Evolutionary conservation across 2,797 vertebrate genomes (phyloP).

Genomic region (Fistularia commersonii): DNA sequence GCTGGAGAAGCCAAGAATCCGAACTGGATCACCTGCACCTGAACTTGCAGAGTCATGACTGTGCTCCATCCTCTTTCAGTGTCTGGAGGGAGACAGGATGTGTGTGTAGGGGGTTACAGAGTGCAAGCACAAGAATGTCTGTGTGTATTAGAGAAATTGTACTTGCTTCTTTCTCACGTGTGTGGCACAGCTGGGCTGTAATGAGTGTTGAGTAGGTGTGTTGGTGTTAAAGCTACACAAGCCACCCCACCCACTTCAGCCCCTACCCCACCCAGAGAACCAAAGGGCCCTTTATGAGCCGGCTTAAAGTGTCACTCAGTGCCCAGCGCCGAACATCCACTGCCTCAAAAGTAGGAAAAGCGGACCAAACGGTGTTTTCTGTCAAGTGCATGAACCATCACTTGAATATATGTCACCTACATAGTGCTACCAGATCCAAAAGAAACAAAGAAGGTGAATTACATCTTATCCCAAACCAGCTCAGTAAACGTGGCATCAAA

Average conservation of each 20-base stretch:
- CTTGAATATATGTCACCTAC: conserved; percentile 12
- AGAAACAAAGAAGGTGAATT: conserved; percentile 22
- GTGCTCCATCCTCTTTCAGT: conserved; percentile 9
- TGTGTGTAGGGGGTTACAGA: neutral
- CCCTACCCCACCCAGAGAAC: conserved; percentile 34
- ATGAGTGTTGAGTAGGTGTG: conserved; percentile 44
- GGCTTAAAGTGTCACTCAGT: conserved; percentile 33
- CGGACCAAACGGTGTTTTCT: conserved; percentile 4
- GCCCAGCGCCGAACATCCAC: conserved; percentile 23
- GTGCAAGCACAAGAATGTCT: conserved; percentile 1
- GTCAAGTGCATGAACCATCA: conserved; percentile 5
- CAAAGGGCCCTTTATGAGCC: conserved; percentile 61
- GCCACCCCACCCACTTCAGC: conserved; percentile 19
- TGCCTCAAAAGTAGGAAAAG: conserved; percentile 19
- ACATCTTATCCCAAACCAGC: no score
- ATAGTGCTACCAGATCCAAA: conserved; percentile 22
- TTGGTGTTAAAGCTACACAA: conserved; percentile 42
- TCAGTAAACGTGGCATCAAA: no score
- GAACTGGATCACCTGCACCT: conserved; percentile 34
- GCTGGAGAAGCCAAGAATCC: conserved; percentile 15
- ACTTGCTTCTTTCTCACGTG: conserved; percentile 17
- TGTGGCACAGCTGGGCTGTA: conserved; percentile 41
- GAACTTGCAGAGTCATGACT: conserved; percentile 41
- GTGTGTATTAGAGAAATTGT: conserved; percentile 13
- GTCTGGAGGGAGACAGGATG: neutral